These are phyloP conservation scores for Bucco capensis DNA, from an alignment of 2,113 vertebrate species.

Conservation along the genomic window DNA sequence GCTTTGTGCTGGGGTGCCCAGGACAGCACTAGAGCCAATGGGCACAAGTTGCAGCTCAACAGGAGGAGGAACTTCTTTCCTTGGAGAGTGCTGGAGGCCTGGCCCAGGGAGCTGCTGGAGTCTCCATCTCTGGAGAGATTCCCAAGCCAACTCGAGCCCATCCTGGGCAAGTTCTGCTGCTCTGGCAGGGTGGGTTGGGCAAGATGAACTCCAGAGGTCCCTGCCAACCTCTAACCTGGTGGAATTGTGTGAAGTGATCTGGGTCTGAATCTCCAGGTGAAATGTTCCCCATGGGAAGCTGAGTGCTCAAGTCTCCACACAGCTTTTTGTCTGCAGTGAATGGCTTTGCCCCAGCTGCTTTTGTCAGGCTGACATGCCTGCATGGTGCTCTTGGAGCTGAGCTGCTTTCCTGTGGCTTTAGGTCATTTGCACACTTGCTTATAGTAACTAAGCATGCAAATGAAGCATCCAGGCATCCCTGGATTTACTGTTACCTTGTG, in stretches of 20 bases:
- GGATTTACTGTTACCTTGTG: not conserved
- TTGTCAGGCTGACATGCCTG: not conserved
- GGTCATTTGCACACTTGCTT: not conserved
- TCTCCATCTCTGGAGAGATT: too few relatives aligned
- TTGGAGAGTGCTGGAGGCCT: too few relatives aligned
- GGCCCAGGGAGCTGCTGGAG: too few relatives aligned
- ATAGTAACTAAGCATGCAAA: not conserved
- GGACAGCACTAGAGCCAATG: too few relatives aligned
- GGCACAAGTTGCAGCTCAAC: too few relatives aligned
- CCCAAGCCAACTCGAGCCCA: too few relatives aligned
- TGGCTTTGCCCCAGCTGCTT: not conserved
- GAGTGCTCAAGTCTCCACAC: not conserved
- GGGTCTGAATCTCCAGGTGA: not conserved
- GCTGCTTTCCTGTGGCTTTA: not conserved
- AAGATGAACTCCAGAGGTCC: too few relatives aligned
- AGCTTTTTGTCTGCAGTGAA: not conserved
- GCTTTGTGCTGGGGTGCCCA: too few relatives aligned
- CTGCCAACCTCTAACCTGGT: too few relatives aligned
- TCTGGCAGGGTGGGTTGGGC: too few relatives aligned
- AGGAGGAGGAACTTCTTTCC: too few relatives aligned
- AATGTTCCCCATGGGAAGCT: rapidly evolving
- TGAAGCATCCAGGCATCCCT: not conserved
- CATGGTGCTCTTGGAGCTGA: not conserved
- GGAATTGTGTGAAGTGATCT: not conserved
- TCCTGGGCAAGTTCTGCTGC: too few relatives aligned